These are phyloP conservation scores for Laothoe populi DNA, from an alignment of 2,888 invertebrate genomes.

Conservation along the genomic window DNA sequence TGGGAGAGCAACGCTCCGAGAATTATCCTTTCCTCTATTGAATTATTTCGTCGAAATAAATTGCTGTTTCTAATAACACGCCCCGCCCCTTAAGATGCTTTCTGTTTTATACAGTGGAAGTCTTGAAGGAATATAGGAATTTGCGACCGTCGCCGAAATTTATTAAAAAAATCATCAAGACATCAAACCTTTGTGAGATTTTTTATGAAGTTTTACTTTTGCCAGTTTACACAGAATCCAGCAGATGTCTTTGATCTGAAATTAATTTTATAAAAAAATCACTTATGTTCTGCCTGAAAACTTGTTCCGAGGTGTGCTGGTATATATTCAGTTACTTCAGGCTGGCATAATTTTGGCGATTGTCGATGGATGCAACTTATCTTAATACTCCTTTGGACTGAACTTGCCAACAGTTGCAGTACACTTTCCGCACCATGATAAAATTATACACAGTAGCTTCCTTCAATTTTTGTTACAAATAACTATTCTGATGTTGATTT, in stretches of 20 bases:
- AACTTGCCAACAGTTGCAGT: no score
- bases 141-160: slow-evolving; percentile 31
- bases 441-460: no score
- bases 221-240: not conserved
- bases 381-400: no score
- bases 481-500: no score
- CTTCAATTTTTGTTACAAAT: no score
- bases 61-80: slow-evolving; percentile 50
- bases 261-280: no score
- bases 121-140: slow-evolving; percentile 37
- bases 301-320: no score
- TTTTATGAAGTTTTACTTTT: not conserved
- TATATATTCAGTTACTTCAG: no score
- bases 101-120: slow-evolving; percentile 52
- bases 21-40: slow-evolving; percentile 58
- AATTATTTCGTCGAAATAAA: slow-evolving; percentile 58
- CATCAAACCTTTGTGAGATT: not conserved
- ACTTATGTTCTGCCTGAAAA: no score
- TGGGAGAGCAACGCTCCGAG: slow-evolving; percentile 46
- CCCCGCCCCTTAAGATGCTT: slow-evolving; percentile 35
- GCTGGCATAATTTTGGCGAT: no score
- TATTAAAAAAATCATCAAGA: not conserved
- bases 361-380: no score
- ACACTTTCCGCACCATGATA: no score
- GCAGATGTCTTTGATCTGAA: not conserved